Base-by-base conservation (phyloP, 2,113 vertebrate species). In the Rana temporaria region DNA sequence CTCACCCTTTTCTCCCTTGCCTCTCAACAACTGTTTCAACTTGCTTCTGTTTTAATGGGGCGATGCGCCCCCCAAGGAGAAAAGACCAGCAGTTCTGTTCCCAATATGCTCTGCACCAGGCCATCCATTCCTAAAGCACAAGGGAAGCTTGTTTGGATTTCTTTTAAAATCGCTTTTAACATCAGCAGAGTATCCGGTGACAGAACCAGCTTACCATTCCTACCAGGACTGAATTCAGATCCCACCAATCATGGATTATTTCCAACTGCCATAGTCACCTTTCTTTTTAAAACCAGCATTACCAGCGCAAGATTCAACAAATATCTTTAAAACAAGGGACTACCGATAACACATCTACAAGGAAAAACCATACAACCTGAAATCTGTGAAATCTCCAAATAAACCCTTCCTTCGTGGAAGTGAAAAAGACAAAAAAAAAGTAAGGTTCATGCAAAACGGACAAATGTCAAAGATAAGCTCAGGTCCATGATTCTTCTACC, bases 401-500 rank as follows among this genome's bases (percentile, higher is more conserved):
- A 80, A 71, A 80, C 55, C 19, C 55, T 71, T 80, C 67, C 67
- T 48, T 84, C 2, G 22, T 4, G 56, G 70, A 82, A 86, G 85
- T 84, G 87, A 86, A 84, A 81, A 87, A 82, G 86, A 85, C 84
- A 56, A 79, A 79, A 68, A 56, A 76, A 85, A 86, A 71, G 88
- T 86, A 87, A 89, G 87, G 87, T 87, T 89, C 85, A 85, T 91
- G 84, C 84, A 78, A 48, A 85, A 81, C 86, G 89, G 90, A 90
- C 89, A 85, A 86, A 68, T 85, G 85, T 81, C 53, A 85, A 86
- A 84, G 84, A 86, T 86, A 91, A 90, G 88, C 91, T 92, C 91
- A 92, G 91, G 91, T 91, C 87, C 88, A 87, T 89, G 87, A 89
- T 87, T 88, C 85, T 89, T 89, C 89, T 91, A 87, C 84, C 85